A percentile compares a stretch with the other conserved stretches of the same genome.
Conservation (phyloP, 1,140 invertebrate species). For the Apis laboriosa region DNA sequence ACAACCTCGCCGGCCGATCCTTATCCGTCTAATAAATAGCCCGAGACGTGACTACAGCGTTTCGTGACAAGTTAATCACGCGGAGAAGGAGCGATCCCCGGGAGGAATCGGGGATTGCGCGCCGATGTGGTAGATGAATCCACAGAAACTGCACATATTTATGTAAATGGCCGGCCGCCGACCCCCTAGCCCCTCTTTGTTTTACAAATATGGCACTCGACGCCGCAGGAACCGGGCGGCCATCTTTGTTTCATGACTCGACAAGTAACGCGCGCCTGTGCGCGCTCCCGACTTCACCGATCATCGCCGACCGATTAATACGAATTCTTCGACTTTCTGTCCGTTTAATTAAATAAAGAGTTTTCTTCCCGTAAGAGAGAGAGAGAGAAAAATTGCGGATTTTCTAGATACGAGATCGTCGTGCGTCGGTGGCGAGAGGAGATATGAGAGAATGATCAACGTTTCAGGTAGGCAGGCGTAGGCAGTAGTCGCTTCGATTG, state of each 20-base stretch:
- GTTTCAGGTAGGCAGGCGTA: not conserved
- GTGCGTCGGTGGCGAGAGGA: not conserved
- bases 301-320: constrained; percentile 60
- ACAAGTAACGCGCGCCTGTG: constrained; percentile 44
- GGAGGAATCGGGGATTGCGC: constrained; percentile 2
- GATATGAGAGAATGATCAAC: not conserved
- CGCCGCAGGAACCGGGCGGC: constrained; percentile 51
- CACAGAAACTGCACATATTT: constrained; percentile 74
- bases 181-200: constrained; percentile 55
- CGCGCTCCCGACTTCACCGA: constrained; percentile 49
- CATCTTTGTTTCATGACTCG: constrained; percentile 70
- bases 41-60: constrained; percentile 76
- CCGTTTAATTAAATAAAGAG: not conserved
- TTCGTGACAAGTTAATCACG: constrained; percentile 80
- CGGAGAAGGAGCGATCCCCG: constrained; percentile 58
- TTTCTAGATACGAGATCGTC: no score
- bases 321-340: constrained; percentile 46
- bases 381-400: no score
- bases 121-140: constrained; percentile 65
- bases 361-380: no score
- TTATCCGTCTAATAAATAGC: constrained; percentile 75
- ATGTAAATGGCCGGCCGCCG: constrained; percentile 71
- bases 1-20: constrained; percentile 41
- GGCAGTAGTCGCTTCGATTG: not conserved
- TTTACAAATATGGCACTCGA: constrained; percentile 66